Conservation (phyloP, 2,113 vertebrate genomes). For the Etia nguti region DNA sequence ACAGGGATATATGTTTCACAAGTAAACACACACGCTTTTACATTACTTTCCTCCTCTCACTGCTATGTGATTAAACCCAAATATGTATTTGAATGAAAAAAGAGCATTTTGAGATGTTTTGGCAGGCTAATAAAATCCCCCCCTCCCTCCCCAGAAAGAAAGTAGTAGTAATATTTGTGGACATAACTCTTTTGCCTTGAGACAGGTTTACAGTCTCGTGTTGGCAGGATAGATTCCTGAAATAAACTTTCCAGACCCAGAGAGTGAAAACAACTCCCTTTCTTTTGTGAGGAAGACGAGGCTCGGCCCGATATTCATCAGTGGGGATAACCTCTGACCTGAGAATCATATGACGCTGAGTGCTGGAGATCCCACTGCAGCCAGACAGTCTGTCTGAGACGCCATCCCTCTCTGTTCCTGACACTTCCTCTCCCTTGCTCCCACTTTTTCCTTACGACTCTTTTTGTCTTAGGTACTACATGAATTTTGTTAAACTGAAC, state of each 20-base stretch:
- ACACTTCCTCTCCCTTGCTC: slow-evolving; percentile 32
- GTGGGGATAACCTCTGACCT: slow-evolving; percentile 78
- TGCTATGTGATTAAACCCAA: background rate
- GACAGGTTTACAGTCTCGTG: slow-evolving; percentile 76
- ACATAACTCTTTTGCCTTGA: slow-evolving; percentile 60
- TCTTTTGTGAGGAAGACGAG: slow-evolving; percentile 67
- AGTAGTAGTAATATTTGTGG: slow-evolving; percentile 56
- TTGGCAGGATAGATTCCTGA: slow-evolving; percentile 73
- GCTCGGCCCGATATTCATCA: slow-evolving; percentile 76
- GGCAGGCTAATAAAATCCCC: slow-evolving; percentile 43
- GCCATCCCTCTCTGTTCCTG: slow-evolving; percentile 49
- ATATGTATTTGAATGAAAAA: slow-evolving; percentile 22
- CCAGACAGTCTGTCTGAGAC: slow-evolving; percentile 80
- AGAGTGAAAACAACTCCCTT: slow-evolving; percentile 75
- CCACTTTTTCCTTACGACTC: slow-evolving; percentile 5
- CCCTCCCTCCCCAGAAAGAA: background rate
- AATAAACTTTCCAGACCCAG: slow-evolving; percentile 73
- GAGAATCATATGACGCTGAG: slow-evolving; percentile 77
- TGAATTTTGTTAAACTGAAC: background rate
- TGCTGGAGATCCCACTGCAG: slow-evolving; percentile 75
- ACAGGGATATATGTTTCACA: slow-evolving; percentile 38
- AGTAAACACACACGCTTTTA: slow-evolving; percentile 10
- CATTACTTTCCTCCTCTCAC: background rate
- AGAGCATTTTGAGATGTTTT: slow-evolving; percentile 37
- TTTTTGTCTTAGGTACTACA: background rate